These are phyloP conservation scores for Stigmatopora nigra DNA, from an alignment of 2,113 vertebrate genomes.

Conservation along the genomic window DNA sequence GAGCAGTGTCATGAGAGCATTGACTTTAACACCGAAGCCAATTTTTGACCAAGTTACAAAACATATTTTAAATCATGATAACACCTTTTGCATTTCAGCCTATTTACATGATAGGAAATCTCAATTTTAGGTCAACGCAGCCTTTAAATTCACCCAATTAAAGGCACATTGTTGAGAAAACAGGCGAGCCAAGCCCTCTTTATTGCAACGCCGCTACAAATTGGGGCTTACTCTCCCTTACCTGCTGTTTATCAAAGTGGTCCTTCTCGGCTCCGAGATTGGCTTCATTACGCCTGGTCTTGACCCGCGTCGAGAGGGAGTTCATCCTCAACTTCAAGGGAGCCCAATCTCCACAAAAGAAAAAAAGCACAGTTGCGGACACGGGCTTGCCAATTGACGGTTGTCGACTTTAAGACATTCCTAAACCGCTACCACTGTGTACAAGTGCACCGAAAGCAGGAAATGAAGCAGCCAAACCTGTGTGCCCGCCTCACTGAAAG, in stretches of 20 bases:
- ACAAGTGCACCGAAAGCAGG: conserved; percentile 32
- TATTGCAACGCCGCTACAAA: not conserved
- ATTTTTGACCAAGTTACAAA: too few relatives aligned
- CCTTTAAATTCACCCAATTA: not conserved
- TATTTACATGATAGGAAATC: not conserved
- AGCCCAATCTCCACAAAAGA: not conserved
- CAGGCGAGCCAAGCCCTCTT: not conserved
- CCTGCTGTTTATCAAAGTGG: conserved; percentile 91
- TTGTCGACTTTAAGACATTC: conserved; percentile 12
- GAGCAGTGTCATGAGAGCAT: too few relatives aligned
- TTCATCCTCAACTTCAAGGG: conserved; percentile 71
- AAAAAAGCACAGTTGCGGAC: not conserved
- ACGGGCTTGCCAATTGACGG: not conserved
- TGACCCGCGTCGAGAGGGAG: conserved; percentile 81
- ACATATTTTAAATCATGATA: too few relatives aligned
- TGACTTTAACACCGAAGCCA: too few relatives aligned
- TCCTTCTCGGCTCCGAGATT: conserved; percentile 84
- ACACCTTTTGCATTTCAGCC: not conserved
- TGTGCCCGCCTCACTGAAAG: too few relatives aligned
- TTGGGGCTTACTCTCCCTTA: conserved; percentile 42
- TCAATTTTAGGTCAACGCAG: not conserved
- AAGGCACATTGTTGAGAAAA: not conserved
- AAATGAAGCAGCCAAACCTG: not conserved
- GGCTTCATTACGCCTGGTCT: conserved; percentile 75
- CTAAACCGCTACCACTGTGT: conserved; percentile 17